These are phyloP conservation scores for Typhlomys cinereus DNA, from an alignment of 2,113 vertebrate species.

Conservation along the genomic window DNA sequence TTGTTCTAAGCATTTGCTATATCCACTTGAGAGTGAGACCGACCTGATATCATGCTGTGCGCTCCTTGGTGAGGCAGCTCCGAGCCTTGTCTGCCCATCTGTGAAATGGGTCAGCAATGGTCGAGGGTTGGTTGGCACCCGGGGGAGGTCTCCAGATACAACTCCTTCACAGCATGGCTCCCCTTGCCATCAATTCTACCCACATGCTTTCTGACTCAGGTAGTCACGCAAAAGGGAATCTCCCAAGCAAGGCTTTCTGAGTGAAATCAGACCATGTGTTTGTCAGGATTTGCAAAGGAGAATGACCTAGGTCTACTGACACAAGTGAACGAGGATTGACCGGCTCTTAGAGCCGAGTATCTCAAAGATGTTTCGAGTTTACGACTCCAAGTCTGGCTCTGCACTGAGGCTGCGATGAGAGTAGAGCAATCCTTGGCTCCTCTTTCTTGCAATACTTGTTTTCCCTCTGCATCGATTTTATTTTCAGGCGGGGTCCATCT, in stretches of 20 bases:
- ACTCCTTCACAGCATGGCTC: background rate
- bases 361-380: background rate
- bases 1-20: background rate
- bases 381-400: background rate
- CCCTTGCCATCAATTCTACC: background rate
- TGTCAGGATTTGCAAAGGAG: background rate
- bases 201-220: background rate
- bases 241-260: background rate
- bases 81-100: background rate
- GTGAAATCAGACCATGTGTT: background rate
- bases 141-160: background rate
- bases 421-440: background rate
- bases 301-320: background rate
- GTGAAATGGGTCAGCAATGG: background rate
- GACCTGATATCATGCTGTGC: background rate
- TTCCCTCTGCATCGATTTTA: background rate
- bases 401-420: background rate
- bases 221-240: background rate
- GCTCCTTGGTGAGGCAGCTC: background rate
- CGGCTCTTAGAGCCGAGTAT: background rate
- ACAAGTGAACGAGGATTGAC: background rate
- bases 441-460: background rate
- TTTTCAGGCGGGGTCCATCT: background rate
- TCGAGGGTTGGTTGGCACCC: background rate
- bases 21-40: background rate